Conservation (phyloP, 2,888 invertebrate genomes). For the Leptarthrus brevirostris region DNA sequence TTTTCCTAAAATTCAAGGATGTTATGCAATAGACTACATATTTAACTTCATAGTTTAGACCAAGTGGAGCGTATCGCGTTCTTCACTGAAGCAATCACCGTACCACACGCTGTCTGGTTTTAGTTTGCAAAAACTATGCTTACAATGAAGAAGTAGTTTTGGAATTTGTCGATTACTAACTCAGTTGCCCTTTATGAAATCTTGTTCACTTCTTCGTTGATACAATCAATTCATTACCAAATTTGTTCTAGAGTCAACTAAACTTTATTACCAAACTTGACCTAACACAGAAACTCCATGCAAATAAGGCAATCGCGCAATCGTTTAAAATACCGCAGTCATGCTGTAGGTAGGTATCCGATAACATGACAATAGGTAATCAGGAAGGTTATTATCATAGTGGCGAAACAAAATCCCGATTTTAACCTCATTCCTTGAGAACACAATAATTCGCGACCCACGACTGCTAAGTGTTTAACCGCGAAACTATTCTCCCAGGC, state of each 20-base stretch:
- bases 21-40: too few relatives aligned
- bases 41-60: too few relatives aligned
- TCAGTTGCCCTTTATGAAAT: too few relatives aligned
- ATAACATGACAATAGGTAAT: slow-evolving; percentile 18
- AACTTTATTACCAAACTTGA: slow-evolving; percentile 14
- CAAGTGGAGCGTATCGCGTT: slow-evolving; percentile 10
- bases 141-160: too few relatives aligned
- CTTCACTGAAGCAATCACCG: background rate
- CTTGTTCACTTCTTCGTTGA: too few relatives aligned
- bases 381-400: slow-evolving; percentile 32
- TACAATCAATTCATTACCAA: too few relatives aligned
- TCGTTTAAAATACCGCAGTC: background rate
- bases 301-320: background rate
- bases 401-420: slow-evolving; percentile 12
- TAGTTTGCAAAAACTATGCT: too few relatives aligned
- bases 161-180: too few relatives aligned
- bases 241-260: background rate
- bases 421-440: slow-evolving; percentile 5
- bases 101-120: background rate
- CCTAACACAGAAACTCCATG: background rate
- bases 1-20: too few relatives aligned
- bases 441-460: background rate
- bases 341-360: background rate
- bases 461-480: too few relatives aligned
- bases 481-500: too few relatives aligned